phyloP scores from a whole-genome alignment of 2,888 invertebrate species.

The Cosmorhoe ocellata region DNA sequence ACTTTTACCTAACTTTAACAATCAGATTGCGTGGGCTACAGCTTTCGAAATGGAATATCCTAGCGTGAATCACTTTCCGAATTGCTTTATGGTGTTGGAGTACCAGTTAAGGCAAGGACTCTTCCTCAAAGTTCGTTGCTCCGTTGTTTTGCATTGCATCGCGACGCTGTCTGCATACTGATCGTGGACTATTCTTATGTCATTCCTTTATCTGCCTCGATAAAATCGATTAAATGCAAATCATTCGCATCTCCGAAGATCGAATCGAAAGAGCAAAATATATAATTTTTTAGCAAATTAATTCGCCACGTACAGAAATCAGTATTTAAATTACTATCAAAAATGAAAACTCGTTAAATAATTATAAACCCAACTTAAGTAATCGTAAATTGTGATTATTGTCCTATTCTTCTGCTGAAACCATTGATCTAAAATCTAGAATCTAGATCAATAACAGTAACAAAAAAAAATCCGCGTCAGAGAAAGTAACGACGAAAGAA shows the following conservation, averaged over 20 bases:
- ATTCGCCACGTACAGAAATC: too few species aligned
- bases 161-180: slow-evolving; percentile 71
- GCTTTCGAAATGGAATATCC: slow-evolving; percentile 50
- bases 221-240: slow-evolving; percentile 11
- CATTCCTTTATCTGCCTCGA: slow-evolving; percentile 27
- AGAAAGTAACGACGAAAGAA: slow-evolving; percentile 57
- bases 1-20: slow-evolving; percentile 28
- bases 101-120: slow-evolving; percentile 65
- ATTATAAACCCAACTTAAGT: too few species aligned
- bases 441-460: too few species aligned
- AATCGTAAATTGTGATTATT: too few species aligned
- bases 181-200: slow-evolving; percentile 42
- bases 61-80: slow-evolving; percentile 58
- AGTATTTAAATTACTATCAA: too few species aligned
- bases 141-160: slow-evolving; percentile 68
- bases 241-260: slow-evolving; percentile 1
- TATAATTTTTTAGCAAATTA: too few species aligned
- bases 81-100: slow-evolving; percentile 53
- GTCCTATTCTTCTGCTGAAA: too few species aligned
- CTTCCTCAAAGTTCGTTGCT: slow-evolving; percentile 75
- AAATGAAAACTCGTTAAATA: too few species aligned
- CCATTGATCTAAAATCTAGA: too few species aligned
- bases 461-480: slow-evolving; percentile 58
- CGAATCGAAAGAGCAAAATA: too few species aligned
- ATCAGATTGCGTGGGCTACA: slow-evolving; percentile 39